Conservation (phyloP, 2,797 vertebrate species). For the Poeciliopsis paucimaculata region DNA sequence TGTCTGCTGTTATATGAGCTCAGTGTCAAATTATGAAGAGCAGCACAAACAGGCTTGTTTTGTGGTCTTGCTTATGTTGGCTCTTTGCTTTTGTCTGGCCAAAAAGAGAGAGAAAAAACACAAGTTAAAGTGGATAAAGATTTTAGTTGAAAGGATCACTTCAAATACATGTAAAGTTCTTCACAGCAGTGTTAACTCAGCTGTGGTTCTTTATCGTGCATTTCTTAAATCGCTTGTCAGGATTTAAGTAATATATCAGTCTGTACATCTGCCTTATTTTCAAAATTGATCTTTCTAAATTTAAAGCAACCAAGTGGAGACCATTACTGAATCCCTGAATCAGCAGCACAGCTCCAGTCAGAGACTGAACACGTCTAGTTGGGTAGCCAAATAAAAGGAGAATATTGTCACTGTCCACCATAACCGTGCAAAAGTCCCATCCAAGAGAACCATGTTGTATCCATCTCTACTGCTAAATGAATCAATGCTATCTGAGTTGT, state of each 20-base stretch:
- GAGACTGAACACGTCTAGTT: background rate
- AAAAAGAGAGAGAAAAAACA: background rate
- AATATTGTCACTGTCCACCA: background rate
- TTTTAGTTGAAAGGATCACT: background rate
- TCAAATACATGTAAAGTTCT: background rate
- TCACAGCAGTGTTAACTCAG: background rate
- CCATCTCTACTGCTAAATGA: background rate
- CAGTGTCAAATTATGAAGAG: background rate
- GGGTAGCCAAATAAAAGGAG: background rate
- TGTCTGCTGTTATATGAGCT: background rate
- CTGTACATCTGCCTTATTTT: background rate
- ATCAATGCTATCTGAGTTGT: background rate
- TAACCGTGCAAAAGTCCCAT: background rate
- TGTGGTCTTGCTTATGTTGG: background rate
- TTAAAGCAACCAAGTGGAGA: background rate
- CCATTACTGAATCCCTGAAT: slow-evolving; percentile 3
- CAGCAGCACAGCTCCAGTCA: background rate
- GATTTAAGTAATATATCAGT: background rate
- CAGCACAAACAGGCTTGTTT: background rate
- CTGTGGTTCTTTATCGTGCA: background rate
- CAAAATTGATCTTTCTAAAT: background rate
- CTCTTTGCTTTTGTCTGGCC: background rate
- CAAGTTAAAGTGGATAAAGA: background rate
- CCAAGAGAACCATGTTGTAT: background rate
- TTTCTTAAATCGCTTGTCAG: background rate